Evolutionary conservation across 2,888 invertebrate species (phyloP).

Genomic region (Patella caerulea): DNA sequence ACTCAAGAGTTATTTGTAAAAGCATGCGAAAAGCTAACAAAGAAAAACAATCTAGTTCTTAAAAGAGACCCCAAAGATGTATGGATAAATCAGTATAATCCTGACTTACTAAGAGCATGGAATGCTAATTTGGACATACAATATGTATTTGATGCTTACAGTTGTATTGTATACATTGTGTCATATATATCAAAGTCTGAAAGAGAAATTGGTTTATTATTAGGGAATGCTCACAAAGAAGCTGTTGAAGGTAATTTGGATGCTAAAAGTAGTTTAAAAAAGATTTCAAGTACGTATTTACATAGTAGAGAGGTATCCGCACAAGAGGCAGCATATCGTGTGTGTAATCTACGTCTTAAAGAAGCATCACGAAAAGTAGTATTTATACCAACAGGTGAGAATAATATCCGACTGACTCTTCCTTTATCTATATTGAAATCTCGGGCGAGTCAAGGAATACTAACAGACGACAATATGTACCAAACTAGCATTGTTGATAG

Average conservation of each 20-base stretch:
- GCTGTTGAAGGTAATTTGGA: constrained; percentile 25
- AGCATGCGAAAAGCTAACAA: neutral
- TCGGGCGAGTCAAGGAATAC: neutral
- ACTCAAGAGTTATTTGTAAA: neutral
- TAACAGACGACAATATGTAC: constrained; percentile 6
- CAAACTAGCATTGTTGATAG: constrained; percentile 14
- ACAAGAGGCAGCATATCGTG: constrained; percentile 33
- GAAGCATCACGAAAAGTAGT: constrained; percentile 27
- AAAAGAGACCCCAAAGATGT: constrained; percentile 13
- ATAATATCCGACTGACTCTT: neutral
- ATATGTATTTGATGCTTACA: constrained; percentile 25
- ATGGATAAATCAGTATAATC: constrained; percentile 25
- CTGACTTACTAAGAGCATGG: constrained; percentile 6
- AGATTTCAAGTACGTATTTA: constrained; percentile 25
- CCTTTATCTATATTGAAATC: neutral
- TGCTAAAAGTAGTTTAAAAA: constrained; percentile 27
- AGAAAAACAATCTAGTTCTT: neutral
- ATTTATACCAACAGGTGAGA: constrained; percentile 29
- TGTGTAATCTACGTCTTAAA: constrained; percentile 28
- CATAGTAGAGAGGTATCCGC: constrained; percentile 34
- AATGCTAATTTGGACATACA: constrained; percentile 19
- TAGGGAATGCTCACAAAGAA: constrained; percentile 30
- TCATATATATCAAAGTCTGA: constrained; percentile 45
- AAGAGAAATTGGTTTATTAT: constrained; percentile 28
- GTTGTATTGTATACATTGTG: constrained; percentile 38